Percentiles rank a stretch among this genome's conserved stretches.
These are phyloP conservation scores for Cherax destructor DNA, from an alignment of 1,140 invertebrate genomes.

Conservation along the genomic window DNA sequence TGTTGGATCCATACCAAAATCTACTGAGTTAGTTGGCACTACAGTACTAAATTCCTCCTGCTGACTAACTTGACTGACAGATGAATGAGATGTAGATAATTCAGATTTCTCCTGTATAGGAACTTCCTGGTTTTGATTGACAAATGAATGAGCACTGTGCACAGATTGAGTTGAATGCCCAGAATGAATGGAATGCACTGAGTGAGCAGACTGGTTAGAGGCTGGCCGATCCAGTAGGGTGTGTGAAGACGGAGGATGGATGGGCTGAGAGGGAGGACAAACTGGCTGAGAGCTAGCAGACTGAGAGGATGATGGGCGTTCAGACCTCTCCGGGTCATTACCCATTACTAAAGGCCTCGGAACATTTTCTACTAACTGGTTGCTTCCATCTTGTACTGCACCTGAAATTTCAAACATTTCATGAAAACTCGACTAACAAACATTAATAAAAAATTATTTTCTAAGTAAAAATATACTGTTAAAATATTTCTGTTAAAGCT, in stretches of 20 bases:
- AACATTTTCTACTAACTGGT: not conserved
- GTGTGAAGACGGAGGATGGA: constrained; percentile 38
- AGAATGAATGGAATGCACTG: constrained; percentile 50
- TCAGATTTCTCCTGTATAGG: constrained; percentile 13
- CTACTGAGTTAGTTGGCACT: not conserved
- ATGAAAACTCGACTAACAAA: not conserved
- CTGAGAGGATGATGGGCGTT: constrained; percentile 30
- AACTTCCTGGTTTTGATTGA: constrained; percentile 39
- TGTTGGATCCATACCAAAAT: constrained; percentile 22
- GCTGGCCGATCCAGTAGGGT: constrained; percentile 38
- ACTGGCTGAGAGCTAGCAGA: constrained; percentile 10
- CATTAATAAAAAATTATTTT: too few species aligned
- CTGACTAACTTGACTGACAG: not conserved
- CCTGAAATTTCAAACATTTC: not conserved
- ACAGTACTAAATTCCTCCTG: not conserved
- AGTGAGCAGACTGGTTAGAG: constrained; percentile 66
- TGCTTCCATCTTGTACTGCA: not conserved
- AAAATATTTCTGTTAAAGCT: too few species aligned
- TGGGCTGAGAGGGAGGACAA: constrained; percentile 13
- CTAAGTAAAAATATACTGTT: too few species aligned
- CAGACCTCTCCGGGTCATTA: not conserved
- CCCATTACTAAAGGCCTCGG: not conserved
- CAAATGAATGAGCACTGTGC: constrained; percentile 16
- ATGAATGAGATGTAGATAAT: not conserved
- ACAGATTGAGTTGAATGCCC: constrained; percentile 22